Percentiles rank a stretch among this genome's conserved stretches.
Conservation (phyloP, 1,140 invertebrate genomes). For the Thereuonema tuberculata region DNA sequence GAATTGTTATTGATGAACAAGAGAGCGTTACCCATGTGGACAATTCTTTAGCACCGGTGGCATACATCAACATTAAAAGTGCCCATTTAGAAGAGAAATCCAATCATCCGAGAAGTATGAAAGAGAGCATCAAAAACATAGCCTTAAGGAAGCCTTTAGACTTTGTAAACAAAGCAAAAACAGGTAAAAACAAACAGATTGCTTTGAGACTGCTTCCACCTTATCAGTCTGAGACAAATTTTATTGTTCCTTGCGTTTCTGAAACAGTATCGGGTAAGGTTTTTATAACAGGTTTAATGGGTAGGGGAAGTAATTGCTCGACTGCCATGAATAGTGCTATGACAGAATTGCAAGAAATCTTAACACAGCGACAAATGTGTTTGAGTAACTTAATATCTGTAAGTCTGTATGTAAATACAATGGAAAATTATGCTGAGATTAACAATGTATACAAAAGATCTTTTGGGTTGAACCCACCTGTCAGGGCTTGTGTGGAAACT, state of each 20-base stretch:
- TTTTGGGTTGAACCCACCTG: slow-evolving; percentile 60
- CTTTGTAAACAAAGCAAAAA: not conserved
- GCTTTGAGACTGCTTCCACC: not conserved
- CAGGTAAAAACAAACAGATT: not conserved
- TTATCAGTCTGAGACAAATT: not conserved
- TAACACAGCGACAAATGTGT: slow-evolving; percentile 23
- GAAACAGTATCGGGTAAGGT: not conserved
- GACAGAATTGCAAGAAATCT: slow-evolving; percentile 16
- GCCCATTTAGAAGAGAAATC: slow-evolving; percentile 36
- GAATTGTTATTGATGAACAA: slow-evolving; percentile 70
- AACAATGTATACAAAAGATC: slow-evolving; percentile 61
- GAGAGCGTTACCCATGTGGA: slow-evolving; percentile 77
- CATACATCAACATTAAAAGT: slow-evolving; percentile 75
- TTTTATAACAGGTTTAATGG: not conserved
- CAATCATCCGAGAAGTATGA: not conserved
- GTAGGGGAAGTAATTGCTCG: not conserved
- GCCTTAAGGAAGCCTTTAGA: not conserved
- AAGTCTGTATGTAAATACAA: slow-evolving; percentile 64
- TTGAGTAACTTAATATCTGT: slow-evolving; percentile 58
- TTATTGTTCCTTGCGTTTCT: not conserved
- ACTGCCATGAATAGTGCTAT: not conserved
- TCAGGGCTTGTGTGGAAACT: slow-evolving; percentile 71
- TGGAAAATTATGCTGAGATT: slow-evolving; percentile 57
- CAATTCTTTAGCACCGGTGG: slow-evolving; percentile 82
- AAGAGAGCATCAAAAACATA: not conserved